Conservation (phyloP, 1,140 invertebrate genomes). For the Leptinotarsa lineolata region DNA sequence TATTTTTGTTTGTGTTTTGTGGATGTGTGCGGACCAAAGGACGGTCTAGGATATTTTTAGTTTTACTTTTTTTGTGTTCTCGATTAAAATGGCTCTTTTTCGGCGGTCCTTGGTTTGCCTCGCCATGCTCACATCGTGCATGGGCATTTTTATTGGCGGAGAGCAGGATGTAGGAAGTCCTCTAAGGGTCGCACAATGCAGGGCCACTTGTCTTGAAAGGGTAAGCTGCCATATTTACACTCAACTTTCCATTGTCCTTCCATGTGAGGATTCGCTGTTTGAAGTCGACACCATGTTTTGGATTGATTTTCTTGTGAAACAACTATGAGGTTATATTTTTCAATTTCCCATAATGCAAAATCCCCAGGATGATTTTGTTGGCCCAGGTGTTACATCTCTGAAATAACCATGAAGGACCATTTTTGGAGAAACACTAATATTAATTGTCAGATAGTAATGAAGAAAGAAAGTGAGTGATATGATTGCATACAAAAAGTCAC, state of each 20-base stretch:
- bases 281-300: neutral
- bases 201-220: slow-evolving; percentile 70
- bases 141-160: slow-evolving; percentile 54
- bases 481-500: too few relatives aligned
- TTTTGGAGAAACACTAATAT: too few relatives aligned
- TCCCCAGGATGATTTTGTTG: too few relatives aligned
- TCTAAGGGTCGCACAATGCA: slow-evolving; percentile 68
- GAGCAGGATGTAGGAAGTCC: slow-evolving; percentile 68
- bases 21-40: slow-evolving; percentile 22
- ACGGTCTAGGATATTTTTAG: slow-evolving; percentile 11
- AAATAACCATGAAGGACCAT: too few relatives aligned
- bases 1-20: slow-evolving; percentile 32
- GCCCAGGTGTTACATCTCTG: too few relatives aligned
- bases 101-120: slow-evolving; percentile 43
- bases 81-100: slow-evolving; percentile 41
- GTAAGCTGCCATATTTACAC: slow-evolving; percentile 55
- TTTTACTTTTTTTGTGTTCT: slow-evolving; percentile 21
- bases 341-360: too few relatives aligned
- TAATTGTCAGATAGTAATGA: too few relatives aligned
- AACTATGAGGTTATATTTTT: too few relatives aligned
- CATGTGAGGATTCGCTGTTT: neutral
- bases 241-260: slow-evolving; percentile 4
- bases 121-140: slow-evolving; percentile 43
- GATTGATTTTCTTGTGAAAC: too few relatives aligned
- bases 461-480: too few relatives aligned